phyloP scores from a whole-genome alignment of 64 coral and sea anemone species.

The Dendronephthya gigantea region DNA sequence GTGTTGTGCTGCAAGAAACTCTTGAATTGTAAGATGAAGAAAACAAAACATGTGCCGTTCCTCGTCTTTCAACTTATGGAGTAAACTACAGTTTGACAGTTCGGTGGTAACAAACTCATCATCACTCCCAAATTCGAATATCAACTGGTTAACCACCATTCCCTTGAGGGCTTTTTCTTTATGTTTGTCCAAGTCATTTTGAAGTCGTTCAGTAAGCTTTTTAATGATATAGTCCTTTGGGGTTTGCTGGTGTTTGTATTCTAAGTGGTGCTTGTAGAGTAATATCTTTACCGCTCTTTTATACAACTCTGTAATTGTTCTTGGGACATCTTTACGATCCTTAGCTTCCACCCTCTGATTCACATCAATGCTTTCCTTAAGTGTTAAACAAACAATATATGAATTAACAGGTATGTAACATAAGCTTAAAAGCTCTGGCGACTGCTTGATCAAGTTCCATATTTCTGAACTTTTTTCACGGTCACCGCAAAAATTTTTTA shows the following conservation, averaged over 20 bases:
- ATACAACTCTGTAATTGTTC: too few species aligned
- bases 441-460: neutral
- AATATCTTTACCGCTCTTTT: too few species aligned
- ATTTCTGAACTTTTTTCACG: neutral
- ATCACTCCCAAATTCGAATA: too few species aligned
- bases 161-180: too few species aligned
- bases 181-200: neutral
- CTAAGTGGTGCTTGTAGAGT: conserved; percentile 5
- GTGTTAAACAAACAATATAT: neutral
- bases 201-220: neutral
- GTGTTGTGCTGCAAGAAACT: neutral
- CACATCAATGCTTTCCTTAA: neutral
- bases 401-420: conserved; percentile 5
- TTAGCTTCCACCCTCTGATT: neutral
- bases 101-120: too few species aligned
- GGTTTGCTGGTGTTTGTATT: neutral
- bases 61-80: neutral
- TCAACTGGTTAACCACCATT: too few species aligned
- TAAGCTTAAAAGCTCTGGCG: neutral
- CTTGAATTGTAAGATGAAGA: conserved; percentile 14
- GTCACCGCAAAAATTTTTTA: neutral
- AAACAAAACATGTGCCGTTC: neutral
- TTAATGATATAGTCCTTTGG: neutral
- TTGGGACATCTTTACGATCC: too few species aligned
- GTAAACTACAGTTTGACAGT: too few species aligned